Base-by-base conservation (phyloP, 1,140 invertebrate genomes). In the Lethocerus indicus region DNA sequence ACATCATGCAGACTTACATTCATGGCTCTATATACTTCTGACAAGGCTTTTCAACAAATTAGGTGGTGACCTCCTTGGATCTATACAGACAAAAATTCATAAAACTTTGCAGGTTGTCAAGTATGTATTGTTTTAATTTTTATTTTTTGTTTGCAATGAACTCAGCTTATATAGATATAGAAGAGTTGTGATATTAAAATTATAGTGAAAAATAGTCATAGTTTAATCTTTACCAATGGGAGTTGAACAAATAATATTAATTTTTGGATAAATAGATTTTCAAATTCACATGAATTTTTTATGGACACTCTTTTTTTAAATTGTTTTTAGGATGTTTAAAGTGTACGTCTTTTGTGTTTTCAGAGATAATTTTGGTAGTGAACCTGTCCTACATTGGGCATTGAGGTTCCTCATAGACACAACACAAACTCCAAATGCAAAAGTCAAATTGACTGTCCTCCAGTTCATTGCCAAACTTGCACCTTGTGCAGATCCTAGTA, bases 1-100 rank as follows among this genome's bases (percentile, higher is more conserved):
- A n/a, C 87, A 96, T 66, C 81, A 78, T 52, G 73, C 77, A 52
- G 87, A 94, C 56, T 70, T 97, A 12, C 75, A 81, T 51, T 87
- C 89, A 61, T 96, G 91, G 90, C 66, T 96, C 0, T 91, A 92
- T 59, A 78, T 92, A 52, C 65, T 92, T 21, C 61, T 87, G 26
- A 83, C 82, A 45, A 68, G 81, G 36, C 63, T 85, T 5, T 68
- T 97, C 24, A 81, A 87, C 60, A 95, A 95, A 67, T 71, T 90
- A 24, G 91, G 92, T 44, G 77, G 76, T 1, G 92, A 97, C 64
- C 73, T 93, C 29, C 70, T 96, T 1, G 83, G 81, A 35, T 95
- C 90, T 1, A 81, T 93, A 28, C 83, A 90, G 60, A 77, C 75
- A 29, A 95, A 95, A 69, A 82, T 95, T 28, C 77, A 86, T 61